phyloP scores from a whole-genome alignment of 2,888 invertebrate species.

The Trisateles emortualis region DNA sequence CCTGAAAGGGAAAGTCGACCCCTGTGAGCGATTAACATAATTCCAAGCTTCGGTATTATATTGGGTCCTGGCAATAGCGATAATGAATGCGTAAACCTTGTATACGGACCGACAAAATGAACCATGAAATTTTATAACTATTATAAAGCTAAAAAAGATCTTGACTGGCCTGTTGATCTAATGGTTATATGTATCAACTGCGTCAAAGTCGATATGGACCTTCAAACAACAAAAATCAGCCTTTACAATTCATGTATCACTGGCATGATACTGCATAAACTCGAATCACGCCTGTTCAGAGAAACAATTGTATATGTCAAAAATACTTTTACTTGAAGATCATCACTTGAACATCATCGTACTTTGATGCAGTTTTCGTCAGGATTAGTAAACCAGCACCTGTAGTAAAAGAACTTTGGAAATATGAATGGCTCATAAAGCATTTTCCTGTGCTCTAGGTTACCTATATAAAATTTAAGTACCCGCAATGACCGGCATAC shows the following conservation, averaged over 20 bases:
- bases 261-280: too few relatives aligned
- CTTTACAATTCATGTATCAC: too few relatives aligned
- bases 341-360: too few relatives aligned
- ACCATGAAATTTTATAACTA: slow-evolving; percentile 11
- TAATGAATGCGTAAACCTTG: slow-evolving; percentile 1
- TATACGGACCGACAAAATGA: slow-evolving; percentile 17
- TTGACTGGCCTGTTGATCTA: too few relatives aligned
- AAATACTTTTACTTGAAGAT: too few relatives aligned
- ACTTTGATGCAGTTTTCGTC: too few relatives aligned
- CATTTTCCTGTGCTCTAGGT: slow-evolving; percentile 13
- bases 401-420: slow-evolving; percentile 16
- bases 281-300: too few relatives aligned
- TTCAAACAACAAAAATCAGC: slow-evolving; percentile 10
- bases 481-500: not conserved
- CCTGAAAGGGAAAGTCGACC: not conserved
- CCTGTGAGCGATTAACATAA: not conserved
- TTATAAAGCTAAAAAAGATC: slow-evolving; percentile 17
- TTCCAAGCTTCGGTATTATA: not conserved
- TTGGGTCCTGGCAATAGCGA: not conserved
- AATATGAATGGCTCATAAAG: slow-evolving; percentile 13
- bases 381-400: too few relatives aligned
- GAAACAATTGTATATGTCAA: too few relatives aligned
- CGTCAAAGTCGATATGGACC: too few relatives aligned
- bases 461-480: slow-evolving; percentile 24
- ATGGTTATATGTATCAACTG: too few relatives aligned